These are phyloP conservation scores for Amphiprion clarkii DNA, from an alignment of 2,797 vertebrate species.

Conservation along the genomic window DNA sequence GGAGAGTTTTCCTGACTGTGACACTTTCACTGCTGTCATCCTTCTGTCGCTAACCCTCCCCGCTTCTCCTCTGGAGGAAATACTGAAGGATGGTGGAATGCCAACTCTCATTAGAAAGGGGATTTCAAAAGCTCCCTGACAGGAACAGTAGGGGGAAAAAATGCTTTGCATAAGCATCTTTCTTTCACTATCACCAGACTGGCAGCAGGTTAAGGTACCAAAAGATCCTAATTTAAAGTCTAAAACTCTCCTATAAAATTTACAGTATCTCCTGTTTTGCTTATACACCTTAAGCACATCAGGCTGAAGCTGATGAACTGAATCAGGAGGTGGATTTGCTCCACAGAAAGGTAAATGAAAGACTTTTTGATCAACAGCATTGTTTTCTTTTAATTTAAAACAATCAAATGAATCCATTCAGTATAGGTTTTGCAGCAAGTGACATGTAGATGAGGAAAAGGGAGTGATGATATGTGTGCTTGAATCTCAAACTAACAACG, in stretches of 20 bases:
- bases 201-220: slow-evolving; percentile 60
- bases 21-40: slow-evolving; percentile 62
- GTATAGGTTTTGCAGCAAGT: slow-evolving; percentile 37
- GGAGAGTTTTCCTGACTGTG: slow-evolving; percentile 57
- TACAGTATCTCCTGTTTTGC: slow-evolving; percentile 52
- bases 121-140: slow-evolving; percentile 72
- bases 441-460: slow-evolving; percentile 51
- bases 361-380: slow-evolving; percentile 35
- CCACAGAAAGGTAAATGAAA: slow-evolving; percentile 34
- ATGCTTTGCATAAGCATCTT: slow-evolving; percentile 74
- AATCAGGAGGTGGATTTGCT: slow-evolving; percentile 42
- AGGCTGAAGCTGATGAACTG: slow-evolving; percentile 26
- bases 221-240: slow-evolving; percentile 70
- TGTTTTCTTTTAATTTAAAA: slow-evolving; percentile 37
- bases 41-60: slow-evolving; percentile 28
- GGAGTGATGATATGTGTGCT: slow-evolving; percentile 65
- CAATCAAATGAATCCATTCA: slow-evolving; percentile 40
- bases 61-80: slow-evolving; percentile 54
- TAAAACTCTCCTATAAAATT: slow-evolving; percentile 55
- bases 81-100: slow-evolving; percentile 69
- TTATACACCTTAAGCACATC: slow-evolving; percentile 38
- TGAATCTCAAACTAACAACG: slow-evolving; percentile 63
- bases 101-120: slow-evolving; percentile 72
- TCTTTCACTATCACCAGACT: slow-evolving; percentile 59
- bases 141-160: slow-evolving; percentile 61